Percentiles rank a stretch among this genome's conserved stretches.
Evolutionary conservation across 1,140 invertebrate genomes (phyloP).

Genomic region (Monomorium pharaonis): DNA sequence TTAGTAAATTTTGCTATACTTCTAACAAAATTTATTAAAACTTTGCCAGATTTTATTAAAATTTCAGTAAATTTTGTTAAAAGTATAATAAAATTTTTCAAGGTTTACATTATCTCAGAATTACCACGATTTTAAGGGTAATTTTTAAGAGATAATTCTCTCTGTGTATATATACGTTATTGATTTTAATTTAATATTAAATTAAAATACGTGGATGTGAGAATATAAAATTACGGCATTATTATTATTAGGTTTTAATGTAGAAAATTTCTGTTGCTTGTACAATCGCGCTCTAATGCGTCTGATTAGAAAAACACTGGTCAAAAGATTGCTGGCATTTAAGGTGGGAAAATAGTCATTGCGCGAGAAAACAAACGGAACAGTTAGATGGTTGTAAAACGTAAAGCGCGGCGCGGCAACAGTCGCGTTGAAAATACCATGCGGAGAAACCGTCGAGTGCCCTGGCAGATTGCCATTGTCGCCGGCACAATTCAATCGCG

Average conservation of each 20-base stretch:
- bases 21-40: no score
- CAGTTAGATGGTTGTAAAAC: constrained; percentile 28
- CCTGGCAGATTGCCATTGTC: constrained; percentile 84
- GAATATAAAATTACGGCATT: background rate
- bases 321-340: background rate
- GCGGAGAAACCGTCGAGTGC: constrained; percentile 69
- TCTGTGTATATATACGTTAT: background rate
- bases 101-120: no score
- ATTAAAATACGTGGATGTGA: background rate
- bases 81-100: no score
- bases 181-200: background rate
- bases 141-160: no score
- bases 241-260: background rate
- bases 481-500: constrained; percentile 83
- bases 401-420: constrained; percentile 22
- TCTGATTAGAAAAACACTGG: background rate
- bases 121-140: no score
- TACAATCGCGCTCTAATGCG: background rate
- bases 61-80: no score
- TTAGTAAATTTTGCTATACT: no score
- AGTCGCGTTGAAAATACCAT: constrained; percentile 72
- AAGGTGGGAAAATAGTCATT: constrained; percentile 2
- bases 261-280: background rate
- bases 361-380: background rate
- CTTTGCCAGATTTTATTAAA: no score